Evolutionary conservation across 2,797 vertebrate species (phyloP), one percentile per base, ranked within the genome.

Genomic region (Selene dorsalis): DNA sequence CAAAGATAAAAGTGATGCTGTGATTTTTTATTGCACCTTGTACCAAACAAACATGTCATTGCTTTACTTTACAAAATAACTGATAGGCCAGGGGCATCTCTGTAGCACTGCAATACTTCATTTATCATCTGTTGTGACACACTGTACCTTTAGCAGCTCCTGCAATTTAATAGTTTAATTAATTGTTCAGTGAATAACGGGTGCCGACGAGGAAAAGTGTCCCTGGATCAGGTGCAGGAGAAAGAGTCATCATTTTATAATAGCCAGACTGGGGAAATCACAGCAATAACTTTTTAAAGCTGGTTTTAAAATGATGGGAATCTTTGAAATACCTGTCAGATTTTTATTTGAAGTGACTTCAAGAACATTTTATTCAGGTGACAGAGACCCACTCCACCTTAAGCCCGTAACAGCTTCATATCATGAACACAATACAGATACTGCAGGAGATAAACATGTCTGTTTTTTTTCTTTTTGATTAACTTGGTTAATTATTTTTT

Each of bases 311-410:
- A 13, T 38, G 18, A 69, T n/a, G n/a, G 1, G 18, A 30, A 16
- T 20, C 18, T 62, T 32, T 3, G 6, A 48, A 17, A 48, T 11
- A 8, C 50, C 14, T 10, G 32, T 9, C 22, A 53, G 20, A 35
- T 60, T 20, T 63, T 57, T 3, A 43, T 77, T 35, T 64, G 39
- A 53, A 48, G 50, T 18, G 41, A 67, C 7, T 55, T 52, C 22
- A 58, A 59, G 41, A 17, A 63, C 32, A 28, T 79, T 73, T 79
- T 11, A 63, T 70, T 39, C 20, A 63, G 57, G 76, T 62, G 75
- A 24, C 65, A 69, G 69, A 72, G 68, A 17, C 24, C 28, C 56
- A 50, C 32, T 57, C 4, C 73, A 30, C 22, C 53, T 43, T 64
- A 62, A 74, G 55, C 48, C 60, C 38, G 58, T 43, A 69, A 24